Evolutionary conservation across 1,140 invertebrate genomes (phyloP).

Genomic region (Brachionus sp.): DNA sequence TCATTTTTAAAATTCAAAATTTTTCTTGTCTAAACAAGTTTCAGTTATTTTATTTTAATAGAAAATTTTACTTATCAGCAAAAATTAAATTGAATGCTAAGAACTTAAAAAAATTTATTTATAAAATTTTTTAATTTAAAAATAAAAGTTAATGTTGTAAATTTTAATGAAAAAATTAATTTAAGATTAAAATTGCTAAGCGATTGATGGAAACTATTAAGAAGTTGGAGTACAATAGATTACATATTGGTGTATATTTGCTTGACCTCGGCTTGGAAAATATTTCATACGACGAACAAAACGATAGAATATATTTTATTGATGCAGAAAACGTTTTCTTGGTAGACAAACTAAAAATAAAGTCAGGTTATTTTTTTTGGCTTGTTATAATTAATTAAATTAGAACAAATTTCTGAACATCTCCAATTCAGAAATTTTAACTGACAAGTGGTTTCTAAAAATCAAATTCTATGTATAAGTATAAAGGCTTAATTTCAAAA

Average conservation of each 20-base stretch:
- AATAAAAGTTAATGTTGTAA: neutral
- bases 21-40: too few species aligned
- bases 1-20: too few species aligned
- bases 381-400: neutral
- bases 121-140: too few species aligned
- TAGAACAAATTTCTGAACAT: neutral
- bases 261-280: slow-evolving; percentile 25
- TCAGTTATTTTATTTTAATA: neutral
- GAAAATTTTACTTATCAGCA: neutral
- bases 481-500: too few species aligned
- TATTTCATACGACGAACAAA: slow-evolving; percentile 21
- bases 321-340: slow-evolving; percentile 36
- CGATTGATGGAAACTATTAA: neutral
- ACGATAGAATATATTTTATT: slow-evolving; percentile 24
- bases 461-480: too few species aligned
- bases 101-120: too few species aligned
- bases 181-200: slow-evolving; percentile 28
- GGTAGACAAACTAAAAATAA: neutral
- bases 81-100: neutral
- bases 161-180: neutral
- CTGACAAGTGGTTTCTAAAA: too few species aligned
- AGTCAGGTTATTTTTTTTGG: slow-evolving; percentile 8
- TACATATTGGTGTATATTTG: neutral
- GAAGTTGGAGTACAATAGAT: neutral
- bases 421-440: too few species aligned